phyloP scores from a whole-genome alignment of 2,113 vertebrate species.

The Egretta garzetta region DNA sequence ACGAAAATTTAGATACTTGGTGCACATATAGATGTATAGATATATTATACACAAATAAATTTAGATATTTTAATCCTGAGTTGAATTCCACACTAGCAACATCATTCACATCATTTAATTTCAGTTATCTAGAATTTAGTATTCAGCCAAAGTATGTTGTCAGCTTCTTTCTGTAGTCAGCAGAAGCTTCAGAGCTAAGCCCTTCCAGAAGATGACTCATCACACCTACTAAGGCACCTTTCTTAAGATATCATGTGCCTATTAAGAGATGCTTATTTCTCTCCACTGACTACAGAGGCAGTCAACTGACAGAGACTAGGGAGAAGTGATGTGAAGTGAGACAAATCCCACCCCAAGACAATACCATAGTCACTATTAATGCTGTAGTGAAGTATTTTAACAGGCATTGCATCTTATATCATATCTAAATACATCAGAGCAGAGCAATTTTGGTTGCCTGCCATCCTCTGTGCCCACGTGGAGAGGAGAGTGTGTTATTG shows the following conservation, averaged over 20 bases:
- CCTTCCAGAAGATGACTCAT: neutral
- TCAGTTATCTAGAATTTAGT: neutral
- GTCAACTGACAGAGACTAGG: neutral
- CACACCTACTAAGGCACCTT: neutral
- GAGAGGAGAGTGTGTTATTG: neutral
- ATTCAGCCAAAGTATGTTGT: neutral
- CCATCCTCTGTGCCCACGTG: neutral
- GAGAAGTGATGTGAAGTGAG: neutral
- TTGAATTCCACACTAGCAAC: neutral
- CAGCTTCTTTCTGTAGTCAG: neutral
- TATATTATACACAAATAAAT: neutral
- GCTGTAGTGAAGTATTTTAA: neutral
- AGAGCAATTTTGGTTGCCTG: neutral
- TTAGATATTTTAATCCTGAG: neutral
- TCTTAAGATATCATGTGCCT: neutral
- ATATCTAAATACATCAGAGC: neutral
- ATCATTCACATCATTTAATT: neutral
- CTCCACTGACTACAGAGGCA: neutral
- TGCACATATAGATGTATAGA: neutral
- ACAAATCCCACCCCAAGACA: neutral
- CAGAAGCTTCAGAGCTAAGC: neutral
- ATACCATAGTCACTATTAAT: neutral
- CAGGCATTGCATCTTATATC: neutral
- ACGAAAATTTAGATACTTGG: neutral
- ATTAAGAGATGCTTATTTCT: neutral